A percentile compares a stretch with the other conserved stretches of the same genome.
Conservation (phyloP, 2,797 vertebrate genomes). For the Lepus townsendii region DNA sequence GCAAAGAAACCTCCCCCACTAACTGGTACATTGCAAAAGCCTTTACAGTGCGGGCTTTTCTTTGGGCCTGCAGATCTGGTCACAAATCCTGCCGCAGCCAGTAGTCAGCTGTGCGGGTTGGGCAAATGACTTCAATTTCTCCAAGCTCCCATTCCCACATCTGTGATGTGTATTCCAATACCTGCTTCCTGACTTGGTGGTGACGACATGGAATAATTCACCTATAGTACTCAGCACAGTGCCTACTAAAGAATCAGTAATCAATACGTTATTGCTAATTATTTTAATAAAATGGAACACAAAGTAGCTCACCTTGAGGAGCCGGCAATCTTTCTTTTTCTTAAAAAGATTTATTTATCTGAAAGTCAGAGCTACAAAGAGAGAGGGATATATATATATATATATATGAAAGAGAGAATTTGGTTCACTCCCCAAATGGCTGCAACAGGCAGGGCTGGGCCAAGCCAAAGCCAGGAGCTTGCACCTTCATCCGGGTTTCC, state of each 20-base stretch:
- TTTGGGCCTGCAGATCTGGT: not conserved
- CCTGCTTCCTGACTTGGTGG: not conserved
- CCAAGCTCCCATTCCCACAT: not conserved
- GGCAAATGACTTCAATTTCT: not conserved
- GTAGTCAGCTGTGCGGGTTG: not conserved
- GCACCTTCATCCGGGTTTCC: no score
- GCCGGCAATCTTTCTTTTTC: not conserved
- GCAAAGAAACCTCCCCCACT: not conserved
- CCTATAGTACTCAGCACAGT: not conserved
- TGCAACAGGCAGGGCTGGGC: no score
- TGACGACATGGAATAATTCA: not conserved
- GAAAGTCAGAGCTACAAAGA: no score
- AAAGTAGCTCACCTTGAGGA: not conserved
- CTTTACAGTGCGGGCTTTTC: not conserved
- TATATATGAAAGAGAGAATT: no score
- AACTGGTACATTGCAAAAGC: not conserved
- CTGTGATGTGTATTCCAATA: not conserved
- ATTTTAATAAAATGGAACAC: not conserved
- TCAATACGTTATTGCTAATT: not conserved
- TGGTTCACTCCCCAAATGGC: no score
- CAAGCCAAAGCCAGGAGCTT: no score
- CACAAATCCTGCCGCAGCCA: not conserved
- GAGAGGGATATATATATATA: no score
- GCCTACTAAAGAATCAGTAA: not conserved
- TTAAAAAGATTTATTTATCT: no score